A percentile compares a stretch with the other conserved stretches of the same genome.
Conservation (phyloP, 2,113 vertebrate species). For the Dromaius novaehollandiae region DNA sequence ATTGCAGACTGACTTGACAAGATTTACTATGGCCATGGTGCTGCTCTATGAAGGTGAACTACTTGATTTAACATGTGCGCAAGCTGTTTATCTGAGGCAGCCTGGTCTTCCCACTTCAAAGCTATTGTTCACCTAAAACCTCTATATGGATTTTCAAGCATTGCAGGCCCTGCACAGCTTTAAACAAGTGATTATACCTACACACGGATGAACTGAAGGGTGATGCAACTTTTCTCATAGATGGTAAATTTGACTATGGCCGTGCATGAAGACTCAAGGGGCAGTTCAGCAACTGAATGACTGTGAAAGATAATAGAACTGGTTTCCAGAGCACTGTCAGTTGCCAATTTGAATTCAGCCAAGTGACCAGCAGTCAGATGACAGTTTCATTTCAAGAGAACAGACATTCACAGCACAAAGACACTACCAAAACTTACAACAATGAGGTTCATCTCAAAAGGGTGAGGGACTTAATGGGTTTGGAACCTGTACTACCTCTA, state of each 20-base stretch:
- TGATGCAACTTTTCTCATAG: background rate
- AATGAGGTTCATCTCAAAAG: background rate
- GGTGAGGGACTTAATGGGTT: conserved; percentile 34
- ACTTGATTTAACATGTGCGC: background rate
- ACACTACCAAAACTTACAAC: conserved; percentile 8
- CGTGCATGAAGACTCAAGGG: background rate
- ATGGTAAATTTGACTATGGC: background rate
- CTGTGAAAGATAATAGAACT: conserved; percentile 22
- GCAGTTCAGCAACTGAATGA: background rate
- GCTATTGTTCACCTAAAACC: background rate
- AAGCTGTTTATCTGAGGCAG: background rate
- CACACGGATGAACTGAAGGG: background rate
- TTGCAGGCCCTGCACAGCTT: background rate
- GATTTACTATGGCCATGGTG: background rate
- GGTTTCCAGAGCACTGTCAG: background rate
- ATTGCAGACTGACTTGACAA: background rate
- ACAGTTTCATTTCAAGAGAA: conserved; percentile 40
- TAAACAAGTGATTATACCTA: background rate
- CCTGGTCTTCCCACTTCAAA: background rate
- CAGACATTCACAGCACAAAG: background rate
- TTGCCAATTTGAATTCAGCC: background rate
- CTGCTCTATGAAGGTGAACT: background rate
- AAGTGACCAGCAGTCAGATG: conserved; percentile 23
- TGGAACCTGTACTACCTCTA: conserved; percentile 20
- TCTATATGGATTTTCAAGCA: background rate